Evolutionary conservation across 30 jellyfish, hydroid and myxozoan genomes (phyloP).

Genomic region (Aurelia aurita complex sp. Pacific): DNA sequence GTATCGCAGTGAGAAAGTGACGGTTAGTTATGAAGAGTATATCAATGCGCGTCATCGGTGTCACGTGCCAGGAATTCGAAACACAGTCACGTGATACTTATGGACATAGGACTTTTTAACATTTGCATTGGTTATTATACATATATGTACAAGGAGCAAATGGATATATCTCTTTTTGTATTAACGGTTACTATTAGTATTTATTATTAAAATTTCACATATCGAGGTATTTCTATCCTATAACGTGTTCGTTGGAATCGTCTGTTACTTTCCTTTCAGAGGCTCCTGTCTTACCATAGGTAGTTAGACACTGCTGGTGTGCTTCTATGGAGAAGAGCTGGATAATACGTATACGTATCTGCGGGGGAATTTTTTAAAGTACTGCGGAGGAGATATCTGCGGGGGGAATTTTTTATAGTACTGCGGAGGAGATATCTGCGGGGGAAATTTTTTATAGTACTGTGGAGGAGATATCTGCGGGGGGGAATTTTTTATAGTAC

Average conservation of each 20-base stretch:
- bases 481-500: too few relatives aligned
- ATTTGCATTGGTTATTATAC: slow-evolving; percentile 10
- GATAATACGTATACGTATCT: too few relatives aligned
- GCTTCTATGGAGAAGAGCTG: too few relatives aligned
- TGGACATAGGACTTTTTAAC: slow-evolving; percentile 22
- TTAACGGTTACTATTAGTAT: slow-evolving; percentile 32
- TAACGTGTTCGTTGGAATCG: slow-evolving; percentile 25
- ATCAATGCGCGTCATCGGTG: slow-evolving; percentile 68
- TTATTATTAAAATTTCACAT: slow-evolving; percentile 32
- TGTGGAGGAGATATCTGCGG: too few relatives aligned
- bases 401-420: too few relatives aligned
- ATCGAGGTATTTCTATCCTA: slow-evolving; percentile 31
- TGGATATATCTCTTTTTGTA: slow-evolving; percentile 5
- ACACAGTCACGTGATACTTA: slow-evolving; percentile 39
- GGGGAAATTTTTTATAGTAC: too few relatives aligned
- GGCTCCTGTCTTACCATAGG: too few relatives aligned
- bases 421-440: too few relatives aligned
- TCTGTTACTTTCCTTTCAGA: not conserved
- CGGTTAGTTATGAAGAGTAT: slow-evolving; percentile 92
- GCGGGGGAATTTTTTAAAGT: too few relatives aligned
- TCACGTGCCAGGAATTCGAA: slow-evolving; percentile 52
- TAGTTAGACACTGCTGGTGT: too few relatives aligned
- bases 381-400: too few relatives aligned
- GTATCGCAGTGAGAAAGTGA: slow-evolving; percentile 94
- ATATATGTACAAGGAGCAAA: not conserved